Evolutionary conservation across 2,797 vertebrate genomes (phyloP).

Genomic region (Pantherophis alleghaniensis): DNA sequence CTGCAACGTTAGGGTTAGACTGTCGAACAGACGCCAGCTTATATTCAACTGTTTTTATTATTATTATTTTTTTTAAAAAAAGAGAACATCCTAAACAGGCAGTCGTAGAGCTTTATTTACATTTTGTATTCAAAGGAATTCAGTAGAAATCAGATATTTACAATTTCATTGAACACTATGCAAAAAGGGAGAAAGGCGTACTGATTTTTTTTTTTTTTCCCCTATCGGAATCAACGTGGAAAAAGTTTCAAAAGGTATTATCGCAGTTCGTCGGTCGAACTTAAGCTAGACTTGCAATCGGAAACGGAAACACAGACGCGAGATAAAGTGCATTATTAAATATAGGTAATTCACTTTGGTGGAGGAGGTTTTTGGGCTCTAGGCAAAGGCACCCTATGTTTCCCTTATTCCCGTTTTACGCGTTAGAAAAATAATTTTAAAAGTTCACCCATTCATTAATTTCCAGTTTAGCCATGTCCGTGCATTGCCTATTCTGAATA

Average conservation of each 20-base stretch:
- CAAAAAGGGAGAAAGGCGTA: conserved; percentile 57
- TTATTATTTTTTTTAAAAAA: neutral
- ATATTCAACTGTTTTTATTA: conserved; percentile 29
- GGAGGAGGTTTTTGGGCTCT: conserved; percentile 63
- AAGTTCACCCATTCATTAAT: conserved; percentile 43
- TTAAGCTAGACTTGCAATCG: conserved; percentile 47
- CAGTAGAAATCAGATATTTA: conserved; percentile 79
- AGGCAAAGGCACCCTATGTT: conserved; percentile 62
- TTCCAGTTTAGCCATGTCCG: conserved; percentile 50
- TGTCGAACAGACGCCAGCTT: conserved; percentile 22
- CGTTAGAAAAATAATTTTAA: conserved; percentile 55
- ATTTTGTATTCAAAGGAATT: conserved; percentile 73
- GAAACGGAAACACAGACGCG: conserved; percentile 61
- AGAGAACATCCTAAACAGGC: conserved; percentile 42
- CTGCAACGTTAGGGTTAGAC: neutral
- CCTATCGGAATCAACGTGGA: conserved; percentile 58
- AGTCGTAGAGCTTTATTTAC: conserved; percentile 79
- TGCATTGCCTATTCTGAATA: conserved; percentile 32
- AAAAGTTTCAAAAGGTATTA: conserved; percentile 47
- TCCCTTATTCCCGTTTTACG: conserved; percentile 44
- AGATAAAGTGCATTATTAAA: conserved; percentile 76
- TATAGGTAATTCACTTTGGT: conserved; percentile 64
- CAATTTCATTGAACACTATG: conserved; percentile 65
- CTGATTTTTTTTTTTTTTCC: conserved; percentile 53
- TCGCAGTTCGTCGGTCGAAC: conserved; percentile 55